Conservation (phyloP, 1,140 invertebrate species). For the Chironomus striatipennis region DNA sequence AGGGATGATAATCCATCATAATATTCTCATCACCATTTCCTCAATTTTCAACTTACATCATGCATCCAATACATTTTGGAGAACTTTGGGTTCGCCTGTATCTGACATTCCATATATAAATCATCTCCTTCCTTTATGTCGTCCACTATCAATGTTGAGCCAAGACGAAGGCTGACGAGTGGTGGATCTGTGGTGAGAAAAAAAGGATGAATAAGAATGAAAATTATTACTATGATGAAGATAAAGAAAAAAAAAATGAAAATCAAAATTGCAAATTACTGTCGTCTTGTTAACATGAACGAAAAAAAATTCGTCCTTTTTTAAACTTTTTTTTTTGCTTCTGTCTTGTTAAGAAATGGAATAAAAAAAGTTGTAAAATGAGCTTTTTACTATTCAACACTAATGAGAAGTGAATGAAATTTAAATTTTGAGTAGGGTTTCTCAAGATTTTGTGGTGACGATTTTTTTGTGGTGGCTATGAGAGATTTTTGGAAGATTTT, state of each 20-base stretch:
- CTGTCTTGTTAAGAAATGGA: too few relatives aligned
- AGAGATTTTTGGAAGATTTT: too few relatives aligned
- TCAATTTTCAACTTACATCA: conserved; percentile 50
- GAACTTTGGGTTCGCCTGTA: conserved; percentile 68
- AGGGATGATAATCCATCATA: conserved; percentile 7
- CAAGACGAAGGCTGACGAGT: conserved; percentile 62
- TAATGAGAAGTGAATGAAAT: conserved; percentile 14
- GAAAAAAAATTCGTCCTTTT: too few relatives aligned
- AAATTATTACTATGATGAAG: background rate
- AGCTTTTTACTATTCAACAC: background rate
- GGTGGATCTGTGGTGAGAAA: conserved; percentile 57
- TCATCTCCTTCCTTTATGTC: conserved; percentile 86
- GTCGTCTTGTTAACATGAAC: background rate
- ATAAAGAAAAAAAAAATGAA: too few relatives aligned
- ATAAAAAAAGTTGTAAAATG: background rate
- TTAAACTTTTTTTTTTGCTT: too few relatives aligned
- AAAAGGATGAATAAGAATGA: background rate
- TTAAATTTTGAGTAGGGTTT: background rate
- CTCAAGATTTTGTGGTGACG: too few relatives aligned
- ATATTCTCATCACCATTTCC: background rate
- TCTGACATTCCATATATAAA: conserved; percentile 81
- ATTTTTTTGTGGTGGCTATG: too few relatives aligned
- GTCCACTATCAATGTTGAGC: conserved; percentile 67
- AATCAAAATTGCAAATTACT: conserved; percentile 3
- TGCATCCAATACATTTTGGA: conserved; percentile 71